Percentiles rank a stretch among this genome's conserved stretches.
These are phyloP conservation scores for Ceyx cyanopectus DNA, from an alignment of 2,113 vertebrate genomes.

Conservation along the genomic window DNA sequence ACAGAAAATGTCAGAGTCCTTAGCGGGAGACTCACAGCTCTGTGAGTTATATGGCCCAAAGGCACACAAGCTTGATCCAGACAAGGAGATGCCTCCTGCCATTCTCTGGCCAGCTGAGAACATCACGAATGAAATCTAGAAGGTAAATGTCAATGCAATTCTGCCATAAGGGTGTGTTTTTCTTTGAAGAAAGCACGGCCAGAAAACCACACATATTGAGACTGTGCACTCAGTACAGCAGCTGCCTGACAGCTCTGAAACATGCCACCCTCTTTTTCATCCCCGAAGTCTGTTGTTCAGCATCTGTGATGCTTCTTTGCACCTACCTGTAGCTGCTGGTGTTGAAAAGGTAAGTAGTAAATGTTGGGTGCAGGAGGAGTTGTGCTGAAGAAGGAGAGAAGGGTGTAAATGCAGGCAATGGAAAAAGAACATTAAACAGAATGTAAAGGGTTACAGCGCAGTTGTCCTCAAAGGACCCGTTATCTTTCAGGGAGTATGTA, in stretches of 20 bases:
- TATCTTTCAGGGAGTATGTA: neutral
- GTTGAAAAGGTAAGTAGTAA: neutral
- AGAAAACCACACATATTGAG: neutral
- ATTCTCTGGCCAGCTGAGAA: constrained; percentile 17
- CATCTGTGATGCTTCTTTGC: fast-evolving
- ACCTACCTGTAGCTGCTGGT: fast-evolving
- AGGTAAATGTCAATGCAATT: constrained; percentile 22
- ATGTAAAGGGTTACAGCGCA: neutral
- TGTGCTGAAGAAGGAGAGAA: neutral
- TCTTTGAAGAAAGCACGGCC: neutral
- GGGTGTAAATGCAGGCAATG: neutral
- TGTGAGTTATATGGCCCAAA: neutral
- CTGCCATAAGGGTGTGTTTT: neutral
- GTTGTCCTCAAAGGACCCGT: constrained; percentile 51
- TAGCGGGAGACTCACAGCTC: neutral
- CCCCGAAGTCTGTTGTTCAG: neutral
- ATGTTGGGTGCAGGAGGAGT: no score
- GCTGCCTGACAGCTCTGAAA: neutral
- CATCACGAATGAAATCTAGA: neutral
- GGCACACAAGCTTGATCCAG: neutral
- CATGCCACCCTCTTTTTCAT: fast-evolving
- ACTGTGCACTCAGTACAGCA: neutral
- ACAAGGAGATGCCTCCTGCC: neutral
- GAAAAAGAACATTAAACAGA: neutral
- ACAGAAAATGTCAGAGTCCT: constrained; percentile 31